Evolutionary conservation across 2,113 vertebrate genomes (phyloP).

Genomic region (Anguilla rostrata): DNA sequence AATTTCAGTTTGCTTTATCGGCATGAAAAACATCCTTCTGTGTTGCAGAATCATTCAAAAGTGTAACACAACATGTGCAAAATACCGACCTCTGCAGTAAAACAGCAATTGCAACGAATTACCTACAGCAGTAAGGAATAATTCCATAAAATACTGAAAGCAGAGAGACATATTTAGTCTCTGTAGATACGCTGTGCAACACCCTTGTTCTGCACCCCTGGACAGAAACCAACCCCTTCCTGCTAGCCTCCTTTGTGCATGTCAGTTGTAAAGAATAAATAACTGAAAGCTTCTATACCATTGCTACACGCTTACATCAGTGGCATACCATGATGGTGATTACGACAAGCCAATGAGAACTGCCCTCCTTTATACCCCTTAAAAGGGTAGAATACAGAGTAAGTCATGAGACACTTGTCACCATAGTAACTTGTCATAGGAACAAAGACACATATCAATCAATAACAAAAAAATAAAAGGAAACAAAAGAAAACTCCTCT

Average conservation of each 20-base stretch:
- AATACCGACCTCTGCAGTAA: background rate
- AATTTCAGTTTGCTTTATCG: too few species aligned
- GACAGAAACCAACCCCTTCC: background rate
- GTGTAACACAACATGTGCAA: background rate
- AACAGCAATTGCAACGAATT: background rate
- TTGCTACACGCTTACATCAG: background rate
- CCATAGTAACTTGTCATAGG: slow-evolving; percentile 22
- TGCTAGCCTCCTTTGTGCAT: slow-evolving; percentile 1
- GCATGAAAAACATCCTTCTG: background rate
- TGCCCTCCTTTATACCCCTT: background rate
- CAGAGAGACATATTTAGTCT: background rate
- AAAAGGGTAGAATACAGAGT: background rate
- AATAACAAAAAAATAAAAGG: background rate
- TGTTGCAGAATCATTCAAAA: background rate
- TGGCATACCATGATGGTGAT: background rate
- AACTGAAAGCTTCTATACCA: background rate
- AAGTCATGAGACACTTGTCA: slow-evolving; percentile 2
- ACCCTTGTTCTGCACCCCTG: background rate
- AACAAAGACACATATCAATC: slow-evolving; percentile 4
- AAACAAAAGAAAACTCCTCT: background rate
- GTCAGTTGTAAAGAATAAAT: background rate
- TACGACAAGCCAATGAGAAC: background rate
- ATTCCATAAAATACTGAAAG: background rate
- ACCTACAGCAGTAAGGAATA: background rate
- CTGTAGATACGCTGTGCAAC: background rate